Conservation (phyloP, 2,888 invertebrate species). For the Epinotia ramella region DNA sequence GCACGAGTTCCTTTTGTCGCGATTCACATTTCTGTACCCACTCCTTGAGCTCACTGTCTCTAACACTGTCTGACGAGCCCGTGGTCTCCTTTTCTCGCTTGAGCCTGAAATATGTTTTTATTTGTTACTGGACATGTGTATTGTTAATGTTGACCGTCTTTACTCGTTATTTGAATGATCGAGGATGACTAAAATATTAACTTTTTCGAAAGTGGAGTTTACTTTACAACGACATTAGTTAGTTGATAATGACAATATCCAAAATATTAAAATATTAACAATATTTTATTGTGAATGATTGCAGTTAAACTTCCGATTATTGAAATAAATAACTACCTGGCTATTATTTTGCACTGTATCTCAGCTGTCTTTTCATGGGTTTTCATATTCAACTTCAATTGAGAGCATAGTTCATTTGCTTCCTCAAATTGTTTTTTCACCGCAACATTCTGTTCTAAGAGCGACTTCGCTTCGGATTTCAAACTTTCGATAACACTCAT, state of each 20-base stretch:
- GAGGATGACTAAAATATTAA: too few relatives aligned
- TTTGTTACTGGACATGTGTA: not conserved
- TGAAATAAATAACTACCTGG: constrained; percentile 61
- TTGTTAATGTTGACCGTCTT: not conserved
- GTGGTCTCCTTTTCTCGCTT: constrained; percentile 72
- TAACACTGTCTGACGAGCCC: constrained; percentile 60
- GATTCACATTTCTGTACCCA: constrained; percentile 61
- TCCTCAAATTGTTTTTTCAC: constrained; percentile 70
- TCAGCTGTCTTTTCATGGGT: constrained; percentile 76
- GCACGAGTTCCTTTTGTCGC: constrained; percentile 63
- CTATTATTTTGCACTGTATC: constrained; percentile 75
- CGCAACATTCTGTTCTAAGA: constrained; percentile 65
- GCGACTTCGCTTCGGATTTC: constrained; percentile 64
- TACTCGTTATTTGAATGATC: not conserved
- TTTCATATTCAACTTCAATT: constrained; percentile 73
- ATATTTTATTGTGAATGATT: not conserved
- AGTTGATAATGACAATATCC: not conserved
- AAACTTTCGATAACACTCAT: constrained; percentile 65
- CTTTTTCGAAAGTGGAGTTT: too few relatives aligned
- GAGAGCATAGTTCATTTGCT: constrained; percentile 62
- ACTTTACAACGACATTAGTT: too few relatives aligned
- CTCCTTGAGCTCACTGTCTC: constrained; percentile 66
- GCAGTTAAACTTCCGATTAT: not conserved
- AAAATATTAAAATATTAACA: not conserved
- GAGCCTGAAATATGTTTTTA: constrained; percentile 56